These are phyloP conservation scores for Orycteropus afer DNA, from an alignment of 2,113 vertebrate species.

Conservation along the genomic window DNA sequence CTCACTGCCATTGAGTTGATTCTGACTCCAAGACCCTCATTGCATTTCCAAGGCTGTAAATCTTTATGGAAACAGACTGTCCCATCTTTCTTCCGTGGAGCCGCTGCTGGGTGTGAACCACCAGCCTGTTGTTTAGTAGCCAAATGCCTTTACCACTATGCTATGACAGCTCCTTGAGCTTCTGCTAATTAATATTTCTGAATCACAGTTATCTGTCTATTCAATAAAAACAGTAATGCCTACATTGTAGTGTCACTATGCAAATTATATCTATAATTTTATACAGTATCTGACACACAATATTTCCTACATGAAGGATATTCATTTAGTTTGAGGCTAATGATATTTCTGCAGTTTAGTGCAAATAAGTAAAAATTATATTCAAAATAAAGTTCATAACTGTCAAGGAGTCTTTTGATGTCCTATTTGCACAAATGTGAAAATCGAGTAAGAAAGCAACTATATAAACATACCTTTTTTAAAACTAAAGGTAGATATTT, in stretches of 20 bases:
- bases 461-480: background rate
- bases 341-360: background rate
- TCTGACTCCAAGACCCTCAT: too few relatives aligned
- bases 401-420: conserved; percentile 10
- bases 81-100: too few relatives aligned
- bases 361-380: background rate
- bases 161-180: background rate
- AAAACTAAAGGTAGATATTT: background rate
- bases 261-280: background rate
- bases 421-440: conserved; percentile 31
- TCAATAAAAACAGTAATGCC: background rate
- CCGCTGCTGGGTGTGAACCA: too few relatives aligned
- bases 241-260: background rate
- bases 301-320: background rate
- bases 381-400: background rate
- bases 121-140: too few relatives aligned
- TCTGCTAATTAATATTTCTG: background rate
- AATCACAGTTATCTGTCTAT: background rate
- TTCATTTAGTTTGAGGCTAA: background rate
- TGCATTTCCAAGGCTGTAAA: too few relatives aligned
- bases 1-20: too few relatives aligned
- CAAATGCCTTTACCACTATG: too few relatives aligned
- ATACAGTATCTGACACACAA: background rate
- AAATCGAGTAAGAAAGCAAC: background rate
- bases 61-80: too few relatives aligned